These are phyloP conservation scores for Typhlichthys subterraneus DNA, from an alignment of 2,797 vertebrate genomes.

Conservation along the genomic window DNA sequence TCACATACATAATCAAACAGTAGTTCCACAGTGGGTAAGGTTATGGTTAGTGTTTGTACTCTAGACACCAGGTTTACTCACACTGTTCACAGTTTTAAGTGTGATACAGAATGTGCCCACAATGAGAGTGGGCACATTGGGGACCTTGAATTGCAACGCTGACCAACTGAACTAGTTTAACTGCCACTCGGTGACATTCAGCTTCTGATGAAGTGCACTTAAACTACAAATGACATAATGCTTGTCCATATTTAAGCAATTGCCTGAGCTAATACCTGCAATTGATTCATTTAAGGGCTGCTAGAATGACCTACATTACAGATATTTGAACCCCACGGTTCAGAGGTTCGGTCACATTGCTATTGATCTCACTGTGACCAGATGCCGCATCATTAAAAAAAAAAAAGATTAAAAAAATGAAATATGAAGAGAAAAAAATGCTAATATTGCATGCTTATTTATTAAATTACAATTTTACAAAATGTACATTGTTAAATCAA, in stretches of 20 bases:
- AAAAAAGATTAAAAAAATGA: too few relatives aligned
- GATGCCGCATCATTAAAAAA: too few relatives aligned
- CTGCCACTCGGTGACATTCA: slow-evolving; percentile 2
- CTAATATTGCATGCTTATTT: slow-evolving; percentile 3
- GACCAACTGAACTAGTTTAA: slow-evolving; percentile 12
- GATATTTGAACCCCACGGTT: slow-evolving; percentile 10
- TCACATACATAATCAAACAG: background rate
- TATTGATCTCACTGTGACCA: background rate
- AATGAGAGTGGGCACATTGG: background rate
- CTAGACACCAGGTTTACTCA: slow-evolving; percentile 20
- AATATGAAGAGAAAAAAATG: background rate
- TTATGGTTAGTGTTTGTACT: slow-evolving; percentile 12
- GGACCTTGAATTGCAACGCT: background rate
- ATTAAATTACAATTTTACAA: background rate
- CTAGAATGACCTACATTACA: slow-evolving; percentile 15
- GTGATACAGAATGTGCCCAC: slow-evolving; percentile 4
- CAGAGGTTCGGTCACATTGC: slow-evolving; percentile 22
- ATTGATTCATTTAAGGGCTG: slow-evolving; percentile 23
- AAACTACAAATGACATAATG: slow-evolving; percentile 1
- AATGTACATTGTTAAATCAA: background rate
- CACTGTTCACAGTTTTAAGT: slow-evolving; percentile 1
- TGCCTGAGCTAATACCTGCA: slow-evolving; percentile 25
- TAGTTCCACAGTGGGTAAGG: slow-evolving; percentile 8
- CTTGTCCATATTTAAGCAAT: slow-evolving; percentile 12
- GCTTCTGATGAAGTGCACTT: background rate